Conservation (phyloP, 2,797 vertebrate species). For the Hypotaenidia okinawae region DNA sequence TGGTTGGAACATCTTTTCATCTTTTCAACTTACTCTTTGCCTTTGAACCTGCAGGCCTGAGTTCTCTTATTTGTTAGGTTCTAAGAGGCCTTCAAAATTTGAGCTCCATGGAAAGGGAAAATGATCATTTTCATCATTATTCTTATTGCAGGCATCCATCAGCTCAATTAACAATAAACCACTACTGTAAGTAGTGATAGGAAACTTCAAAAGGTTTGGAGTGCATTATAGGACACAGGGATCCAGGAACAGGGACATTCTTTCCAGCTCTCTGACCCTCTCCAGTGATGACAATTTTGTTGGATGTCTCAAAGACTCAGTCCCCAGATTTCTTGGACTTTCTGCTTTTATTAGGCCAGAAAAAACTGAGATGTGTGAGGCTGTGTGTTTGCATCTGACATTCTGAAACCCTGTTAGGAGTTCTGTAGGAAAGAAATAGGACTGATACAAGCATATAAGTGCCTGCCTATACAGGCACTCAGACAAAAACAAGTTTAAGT, state of each 20-base stretch:
- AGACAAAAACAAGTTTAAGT: not conserved
- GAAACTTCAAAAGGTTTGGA: not conserved
- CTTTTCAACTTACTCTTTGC: not conserved
- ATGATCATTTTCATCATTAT: not conserved
- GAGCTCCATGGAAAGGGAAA: not conserved
- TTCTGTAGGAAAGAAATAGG: not conserved
- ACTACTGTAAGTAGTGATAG: not conserved
- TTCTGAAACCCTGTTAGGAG: not conserved
- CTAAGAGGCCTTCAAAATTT: constrained; percentile 10
- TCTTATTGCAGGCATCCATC: not conserved
- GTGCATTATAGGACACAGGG: not conserved
- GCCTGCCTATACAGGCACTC: not conserved
- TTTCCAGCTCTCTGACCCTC: not conserved
- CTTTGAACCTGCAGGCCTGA: constrained; percentile 24
- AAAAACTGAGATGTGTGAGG: not conserved
- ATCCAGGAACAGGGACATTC: not conserved
- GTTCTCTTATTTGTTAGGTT: not conserved
- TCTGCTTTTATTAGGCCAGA: not conserved
- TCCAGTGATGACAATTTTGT: not conserved
- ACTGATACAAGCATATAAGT: not conserved
- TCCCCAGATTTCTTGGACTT: not conserved
- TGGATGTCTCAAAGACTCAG: not conserved
- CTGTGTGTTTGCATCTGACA: not conserved
- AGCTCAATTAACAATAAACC: not conserved
- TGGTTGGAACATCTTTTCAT: constrained; percentile 14